Evolutionary conservation across 2,888 invertebrate genomes (phyloP), one percentile per base, ranked within the genome.

Genomic region (Liopterus haemorrhoidalis): DNA sequence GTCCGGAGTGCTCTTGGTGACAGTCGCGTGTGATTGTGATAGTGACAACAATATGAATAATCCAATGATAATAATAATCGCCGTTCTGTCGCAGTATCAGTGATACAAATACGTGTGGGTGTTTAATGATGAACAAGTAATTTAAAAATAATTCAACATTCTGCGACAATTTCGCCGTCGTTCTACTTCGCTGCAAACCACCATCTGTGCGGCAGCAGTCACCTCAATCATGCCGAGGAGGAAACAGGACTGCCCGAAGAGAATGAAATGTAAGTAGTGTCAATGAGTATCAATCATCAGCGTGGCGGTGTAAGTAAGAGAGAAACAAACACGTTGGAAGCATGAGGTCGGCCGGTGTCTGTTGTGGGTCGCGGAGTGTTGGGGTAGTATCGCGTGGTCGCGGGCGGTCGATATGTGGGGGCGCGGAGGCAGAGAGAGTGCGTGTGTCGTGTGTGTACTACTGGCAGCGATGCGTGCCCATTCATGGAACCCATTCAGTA

Each of bases 181-280:
- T 27, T 12, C 18, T 18, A 30, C 46, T 24, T 20, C 46, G 37
- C 33, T 39, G 18, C 40, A 33, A 27, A 28, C 41, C 38, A 32
- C 37, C 41, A 36, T 24, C 41, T 41, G 16, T 54, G 56, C 57
- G 49, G 42, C 50, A 40, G 51, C 41, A 28, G 33, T 19, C 32
- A 27, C 11, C 22, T 20, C 12, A 27, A 52, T 53, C 60, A 72
- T 72, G 72, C 68, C 71, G 52, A 66, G 71, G 59, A 66, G 72
- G 58, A 72, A 72, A 61, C 71, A 72, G 62, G 66, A 71, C 57
- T 70, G 71, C 53, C 71, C 71, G 51, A 71, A 71, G 64, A 64
- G 71, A 57, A 72, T 72, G 71, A 71, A 72, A 72, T 71, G 72
- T 70, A 64, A 66, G 69, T 68, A 22, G 12, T 14, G 9, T 16